A percentile compares a stretch with the other conserved stretches of the same genome.
These are phyloP conservation scores for Thunnus thynnus DNA, from an alignment of 2,113 vertebrate genomes.

Conservation along the genomic window DNA sequence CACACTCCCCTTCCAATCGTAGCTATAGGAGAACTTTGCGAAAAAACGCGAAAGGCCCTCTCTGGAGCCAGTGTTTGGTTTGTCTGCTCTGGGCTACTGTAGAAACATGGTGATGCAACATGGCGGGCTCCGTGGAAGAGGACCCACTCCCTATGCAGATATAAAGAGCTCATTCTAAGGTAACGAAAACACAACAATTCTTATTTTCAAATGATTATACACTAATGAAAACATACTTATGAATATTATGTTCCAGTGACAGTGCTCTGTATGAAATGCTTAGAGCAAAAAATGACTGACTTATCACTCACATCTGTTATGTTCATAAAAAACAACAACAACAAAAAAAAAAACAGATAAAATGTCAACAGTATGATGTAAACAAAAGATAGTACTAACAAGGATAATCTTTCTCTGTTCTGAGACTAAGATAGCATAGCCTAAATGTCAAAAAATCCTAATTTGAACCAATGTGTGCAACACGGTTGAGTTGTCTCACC, in stretches of 20 bases:
- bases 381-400: not conserved
- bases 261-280: not conserved
- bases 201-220: too few species aligned
- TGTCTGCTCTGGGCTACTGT: too few species aligned
- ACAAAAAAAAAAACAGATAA: not conserved
- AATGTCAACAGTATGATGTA: not conserved
- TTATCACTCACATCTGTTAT: not conserved
- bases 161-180: too few species aligned
- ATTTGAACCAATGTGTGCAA: constrained; percentile 9
- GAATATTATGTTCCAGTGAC: not conserved
- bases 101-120: too few species aligned
- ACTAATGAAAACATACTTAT: too few species aligned
- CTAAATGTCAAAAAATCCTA: constrained; percentile 26
- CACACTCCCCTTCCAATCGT: too few species aligned
- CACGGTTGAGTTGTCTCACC: constrained; percentile 25
- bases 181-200: too few species aligned
- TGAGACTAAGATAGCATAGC: constrained; percentile 5
- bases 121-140: too few species aligned
- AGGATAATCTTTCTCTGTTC: constrained; percentile 4
- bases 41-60: too few species aligned
- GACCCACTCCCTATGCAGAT: too few species aligned
- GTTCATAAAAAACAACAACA: not conserved
- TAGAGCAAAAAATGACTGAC: not conserved
- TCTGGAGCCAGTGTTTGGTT: too few species aligned
- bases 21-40: too few species aligned